phyloP scores from a whole-genome alignment of 2,888 invertebrate species.

The Empis stercorea region DNA sequence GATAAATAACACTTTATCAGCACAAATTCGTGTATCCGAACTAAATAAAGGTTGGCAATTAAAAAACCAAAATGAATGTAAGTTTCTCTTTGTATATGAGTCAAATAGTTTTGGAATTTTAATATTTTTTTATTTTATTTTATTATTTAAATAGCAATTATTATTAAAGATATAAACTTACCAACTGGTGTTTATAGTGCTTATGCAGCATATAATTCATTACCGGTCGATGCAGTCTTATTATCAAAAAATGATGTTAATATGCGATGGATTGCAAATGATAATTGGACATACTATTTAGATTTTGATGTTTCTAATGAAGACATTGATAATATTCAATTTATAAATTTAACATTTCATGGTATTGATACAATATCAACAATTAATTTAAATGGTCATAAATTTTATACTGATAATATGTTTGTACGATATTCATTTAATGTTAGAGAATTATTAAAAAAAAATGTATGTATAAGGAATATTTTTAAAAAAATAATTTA shows the following conservation, averaged over 20 bases:
- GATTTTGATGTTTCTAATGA: constrained; percentile 44
- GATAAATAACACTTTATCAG: neutral
- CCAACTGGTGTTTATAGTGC: constrained; percentile 31
- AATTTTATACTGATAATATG: constrained; percentile 64
- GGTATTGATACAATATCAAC: constrained; percentile 77
- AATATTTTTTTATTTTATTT: neutral
- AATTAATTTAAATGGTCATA: constrained; percentile 56
- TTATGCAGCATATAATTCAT: constrained; percentile 4
- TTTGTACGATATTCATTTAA: constrained; percentile 65
- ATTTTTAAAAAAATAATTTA: constrained; percentile 29
- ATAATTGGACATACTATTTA: constrained; percentile 64
- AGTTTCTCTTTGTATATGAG: no score
- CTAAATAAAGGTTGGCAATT: constrained; percentile 23
- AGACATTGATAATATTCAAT: constrained; percentile 22
- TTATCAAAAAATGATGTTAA: constrained; percentile 60
- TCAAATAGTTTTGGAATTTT: neutral
- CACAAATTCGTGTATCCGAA: constrained; percentile 18
- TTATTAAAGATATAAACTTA: constrained; percentile 16
- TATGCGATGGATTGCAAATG: constrained; percentile 70
- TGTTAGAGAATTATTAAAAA: constrained; percentile 42
- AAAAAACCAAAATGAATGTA: constrained; percentile 23
- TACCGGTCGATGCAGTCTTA: constrained; percentile 29
- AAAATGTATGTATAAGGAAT: neutral
- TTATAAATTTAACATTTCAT: constrained; percentile 51
- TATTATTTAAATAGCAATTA: constrained; percentile 19